Evolutionary conservation across 2,113 vertebrate genomes (phyloP).

Genomic region (Neoarius graeffei): DNA sequence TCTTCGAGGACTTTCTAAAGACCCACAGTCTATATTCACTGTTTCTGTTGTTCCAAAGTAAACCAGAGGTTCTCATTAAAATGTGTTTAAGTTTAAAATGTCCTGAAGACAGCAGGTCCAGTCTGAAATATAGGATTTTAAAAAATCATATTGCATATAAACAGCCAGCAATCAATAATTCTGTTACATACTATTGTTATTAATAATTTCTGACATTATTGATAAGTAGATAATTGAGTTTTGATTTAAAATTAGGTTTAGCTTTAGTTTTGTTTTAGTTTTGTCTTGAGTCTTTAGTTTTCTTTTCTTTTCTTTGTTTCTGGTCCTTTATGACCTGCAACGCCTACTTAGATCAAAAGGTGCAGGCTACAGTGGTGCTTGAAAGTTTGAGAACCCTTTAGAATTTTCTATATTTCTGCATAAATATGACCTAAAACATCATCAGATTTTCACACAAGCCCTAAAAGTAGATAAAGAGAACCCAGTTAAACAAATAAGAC

Average conservation of each 20-base stretch:
- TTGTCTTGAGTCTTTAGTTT: not conserved
- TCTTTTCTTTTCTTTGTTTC: too few relatives aligned
- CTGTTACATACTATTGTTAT: not conserved
- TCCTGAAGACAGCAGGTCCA: not conserved
- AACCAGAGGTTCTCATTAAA: not conserved
- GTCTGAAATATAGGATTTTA: not conserved
- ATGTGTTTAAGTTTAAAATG: not conserved
- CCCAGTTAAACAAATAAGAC: too few relatives aligned
- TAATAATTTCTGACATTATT: not conserved
- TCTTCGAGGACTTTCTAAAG: not conserved
- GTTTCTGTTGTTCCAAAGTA: not conserved
- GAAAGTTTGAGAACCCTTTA: too few relatives aligned
- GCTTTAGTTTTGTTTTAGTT: not conserved
- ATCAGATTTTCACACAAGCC: too few relatives aligned
- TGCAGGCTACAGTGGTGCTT: too few relatives aligned
- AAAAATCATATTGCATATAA: not conserved
- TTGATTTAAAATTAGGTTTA: not conserved
- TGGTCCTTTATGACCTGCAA: too few relatives aligned
- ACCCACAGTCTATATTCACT: not conserved
- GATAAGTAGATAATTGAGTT: not conserved
- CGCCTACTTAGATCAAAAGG: too few relatives aligned
- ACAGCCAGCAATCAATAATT: not conserved
- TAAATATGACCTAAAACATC: too few relatives aligned
- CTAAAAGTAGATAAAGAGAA: too few relatives aligned
- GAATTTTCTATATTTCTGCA: too few relatives aligned